Conservation (phyloP, 2,797 vertebrate species). For the Gouania willdenowi region DNA sequence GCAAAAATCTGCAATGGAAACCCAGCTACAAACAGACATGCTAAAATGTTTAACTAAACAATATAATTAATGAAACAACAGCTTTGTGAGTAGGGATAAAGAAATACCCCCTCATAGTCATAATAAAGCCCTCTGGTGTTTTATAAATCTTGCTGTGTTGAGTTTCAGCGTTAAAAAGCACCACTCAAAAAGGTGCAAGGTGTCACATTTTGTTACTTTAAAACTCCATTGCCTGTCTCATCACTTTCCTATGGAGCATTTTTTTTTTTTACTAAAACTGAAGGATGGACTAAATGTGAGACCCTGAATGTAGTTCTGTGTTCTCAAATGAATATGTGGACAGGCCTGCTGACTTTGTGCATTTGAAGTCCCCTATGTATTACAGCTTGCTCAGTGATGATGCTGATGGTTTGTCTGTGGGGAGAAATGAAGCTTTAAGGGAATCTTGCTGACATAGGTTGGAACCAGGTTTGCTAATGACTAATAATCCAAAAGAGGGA, state of each 20-base stretch:
- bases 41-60: too few species aligned
- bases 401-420: constrained; percentile 30
- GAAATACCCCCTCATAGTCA: too few species aligned
- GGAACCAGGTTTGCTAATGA: constrained; percentile 36
- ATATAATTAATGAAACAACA: too few species aligned
- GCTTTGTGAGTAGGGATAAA: too few species aligned
- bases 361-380: constrained; percentile 27
- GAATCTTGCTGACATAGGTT: constrained; percentile 43
- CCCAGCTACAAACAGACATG: too few species aligned
- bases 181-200: too few species aligned
- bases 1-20: too few species aligned
- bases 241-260: neutral
- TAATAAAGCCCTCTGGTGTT: too few species aligned
- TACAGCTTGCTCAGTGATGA: constrained; percentile 31
- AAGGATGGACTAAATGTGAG: constrained; percentile 15
- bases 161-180: too few species aligned
- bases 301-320: constrained; percentile 6
- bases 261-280: constrained; percentile 11
- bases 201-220: too few species aligned
- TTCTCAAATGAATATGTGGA: constrained; percentile 32
- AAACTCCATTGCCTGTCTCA: constrained; percentile 1
- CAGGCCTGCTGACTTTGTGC: constrained; percentile 21
- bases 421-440: constrained; percentile 23
- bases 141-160: too few species aligned
- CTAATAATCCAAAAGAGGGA: constrained; percentile 36